Evolutionary conservation across 2,113 vertebrate genomes (phyloP).

Genomic region (Poecile atricapillus): DNA sequence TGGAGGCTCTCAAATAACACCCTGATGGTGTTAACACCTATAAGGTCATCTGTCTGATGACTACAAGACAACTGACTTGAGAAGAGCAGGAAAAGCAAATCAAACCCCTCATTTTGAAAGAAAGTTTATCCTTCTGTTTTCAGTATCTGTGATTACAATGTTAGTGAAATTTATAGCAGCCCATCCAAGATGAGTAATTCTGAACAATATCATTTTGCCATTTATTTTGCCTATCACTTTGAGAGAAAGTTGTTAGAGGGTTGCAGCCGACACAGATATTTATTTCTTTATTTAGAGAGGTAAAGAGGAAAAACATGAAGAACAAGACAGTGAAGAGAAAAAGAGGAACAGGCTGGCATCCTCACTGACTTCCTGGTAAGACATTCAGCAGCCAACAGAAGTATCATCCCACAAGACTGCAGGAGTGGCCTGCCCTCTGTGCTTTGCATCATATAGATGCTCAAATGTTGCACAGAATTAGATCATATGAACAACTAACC

Average conservation of each 20-base stretch:
- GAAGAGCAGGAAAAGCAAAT: not conserved
- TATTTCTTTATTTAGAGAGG: not conserved
- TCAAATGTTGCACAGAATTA: not conserved
- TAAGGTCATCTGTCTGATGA: no score
- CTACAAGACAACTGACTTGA: not conserved
- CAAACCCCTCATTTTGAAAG: slow-evolving; percentile 7
- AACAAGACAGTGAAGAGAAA: not conserved
- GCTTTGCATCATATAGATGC: not conserved
- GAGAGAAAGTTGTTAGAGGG: not conserved
- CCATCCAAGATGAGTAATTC: not conserved
- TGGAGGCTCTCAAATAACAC: not conserved
- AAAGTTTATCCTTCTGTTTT: slow-evolving; percentile 21
- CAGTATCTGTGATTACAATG: not conserved
- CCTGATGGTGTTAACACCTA: no score
- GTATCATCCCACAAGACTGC: not conserved
- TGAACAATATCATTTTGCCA: slow-evolving; percentile 10
- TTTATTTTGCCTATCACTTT: slow-evolving; percentile 16
- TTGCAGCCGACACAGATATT: slow-evolving; percentile 4
- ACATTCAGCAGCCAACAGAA: not conserved
- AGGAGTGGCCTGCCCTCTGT: not conserved
- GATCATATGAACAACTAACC: not conserved
- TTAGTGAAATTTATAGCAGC: slow-evolving; percentile 2
- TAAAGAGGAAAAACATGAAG: not conserved
- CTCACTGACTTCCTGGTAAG: not conserved
- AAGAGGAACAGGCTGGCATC: not conserved